Conservation (phyloP, 2,797 vertebrate species). For the Premnoplex brunnescens region DNA sequence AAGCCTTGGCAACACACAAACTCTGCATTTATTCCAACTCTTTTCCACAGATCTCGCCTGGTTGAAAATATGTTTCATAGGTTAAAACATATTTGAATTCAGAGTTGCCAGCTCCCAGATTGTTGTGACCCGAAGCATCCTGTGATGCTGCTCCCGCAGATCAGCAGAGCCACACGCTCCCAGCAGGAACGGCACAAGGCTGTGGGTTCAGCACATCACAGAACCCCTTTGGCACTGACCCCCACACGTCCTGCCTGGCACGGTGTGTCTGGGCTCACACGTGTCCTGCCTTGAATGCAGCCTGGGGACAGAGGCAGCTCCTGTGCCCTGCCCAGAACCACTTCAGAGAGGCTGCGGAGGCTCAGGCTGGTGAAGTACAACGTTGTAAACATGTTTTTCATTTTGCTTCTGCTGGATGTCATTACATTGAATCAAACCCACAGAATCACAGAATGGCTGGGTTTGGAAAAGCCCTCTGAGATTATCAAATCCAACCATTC, state of each 20-base stretch:
- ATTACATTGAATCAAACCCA: background rate
- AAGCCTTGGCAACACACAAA: background rate
- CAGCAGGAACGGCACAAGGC: too few species aligned
- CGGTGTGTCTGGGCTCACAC: background rate
- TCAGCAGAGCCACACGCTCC: background rate
- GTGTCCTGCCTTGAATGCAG: background rate
- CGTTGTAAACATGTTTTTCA: background rate
- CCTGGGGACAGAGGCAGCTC: background rate
- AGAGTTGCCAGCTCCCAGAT: background rate
- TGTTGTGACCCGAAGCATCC: background rate
- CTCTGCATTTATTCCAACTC: background rate
- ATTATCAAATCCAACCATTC: fast-evolving
- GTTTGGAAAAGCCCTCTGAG: background rate
- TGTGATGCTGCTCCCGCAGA: background rate
- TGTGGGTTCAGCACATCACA: background rate
- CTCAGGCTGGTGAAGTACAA: background rate
- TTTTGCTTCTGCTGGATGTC: background rate
- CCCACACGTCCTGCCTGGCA: too few species aligned
- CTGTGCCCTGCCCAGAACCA: fast-evolving
- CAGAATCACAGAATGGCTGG: background rate
- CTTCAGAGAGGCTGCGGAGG: background rate
- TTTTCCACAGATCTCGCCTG: background rate
- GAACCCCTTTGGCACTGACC: background rate
- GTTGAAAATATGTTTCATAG: background rate
- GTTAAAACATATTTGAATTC: background rate